Conservation (phyloP, 2,888 invertebrate genomes). For the Hypercompe scribonia region DNA sequence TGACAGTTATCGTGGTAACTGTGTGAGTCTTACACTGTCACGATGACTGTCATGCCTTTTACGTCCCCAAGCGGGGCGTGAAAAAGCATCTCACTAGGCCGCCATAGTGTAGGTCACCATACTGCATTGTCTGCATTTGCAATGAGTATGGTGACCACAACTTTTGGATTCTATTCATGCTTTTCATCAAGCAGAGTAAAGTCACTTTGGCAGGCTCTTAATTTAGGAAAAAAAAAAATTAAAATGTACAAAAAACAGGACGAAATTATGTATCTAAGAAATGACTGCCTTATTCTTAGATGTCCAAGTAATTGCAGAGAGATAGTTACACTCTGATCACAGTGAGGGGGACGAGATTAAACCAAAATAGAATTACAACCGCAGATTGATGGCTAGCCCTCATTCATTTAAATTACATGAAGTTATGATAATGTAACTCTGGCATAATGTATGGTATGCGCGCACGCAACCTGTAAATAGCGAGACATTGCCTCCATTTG, state of each 20-base stretch:
- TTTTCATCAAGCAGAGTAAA: no score
- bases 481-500: slow-evolving; percentile 7
- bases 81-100: no score
- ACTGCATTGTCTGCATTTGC: no score
- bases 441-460: not conserved
- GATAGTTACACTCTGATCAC: not conserved
- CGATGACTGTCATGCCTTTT: no score
- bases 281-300: not conserved
- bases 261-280: not conserved
- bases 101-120: no score
- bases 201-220: no score
- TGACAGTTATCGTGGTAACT: no score
- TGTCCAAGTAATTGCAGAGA: not conserved
- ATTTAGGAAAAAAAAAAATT: not conserved
- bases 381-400: not conserved
- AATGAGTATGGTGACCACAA: no score
- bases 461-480: slow-evolving; percentile 5
- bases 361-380: not conserved
- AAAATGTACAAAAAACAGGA: not conserved
- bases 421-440: slow-evolving; percentile 1
- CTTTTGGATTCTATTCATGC: no score
- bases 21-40: no score
- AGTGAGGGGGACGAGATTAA: not conserved
- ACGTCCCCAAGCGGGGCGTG: no score
- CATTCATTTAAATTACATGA: slow-evolving; percentile 5